Conservation (phyloP, 2,113 vertebrate genomes). For the Chiloscyllium plagiosum region DNA sequence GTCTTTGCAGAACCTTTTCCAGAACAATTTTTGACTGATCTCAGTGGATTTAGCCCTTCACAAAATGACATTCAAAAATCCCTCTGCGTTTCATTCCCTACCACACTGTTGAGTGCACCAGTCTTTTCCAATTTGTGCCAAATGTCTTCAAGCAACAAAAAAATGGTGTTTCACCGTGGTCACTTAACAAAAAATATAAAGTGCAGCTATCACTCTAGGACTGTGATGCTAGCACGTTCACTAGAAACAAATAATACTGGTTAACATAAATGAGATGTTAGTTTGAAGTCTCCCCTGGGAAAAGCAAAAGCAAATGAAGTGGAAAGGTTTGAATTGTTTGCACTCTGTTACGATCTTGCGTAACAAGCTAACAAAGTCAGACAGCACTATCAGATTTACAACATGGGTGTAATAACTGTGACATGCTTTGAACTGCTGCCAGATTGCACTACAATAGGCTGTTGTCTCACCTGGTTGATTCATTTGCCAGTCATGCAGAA, state of each 20-base stretch:
- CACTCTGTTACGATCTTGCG: constrained; percentile 16
- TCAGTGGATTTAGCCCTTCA: background rate
- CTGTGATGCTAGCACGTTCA: background rate
- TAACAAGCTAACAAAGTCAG: constrained; percentile 26
- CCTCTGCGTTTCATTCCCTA: background rate
- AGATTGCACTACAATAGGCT: constrained; percentile 23
- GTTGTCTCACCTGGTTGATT: constrained; percentile 37
- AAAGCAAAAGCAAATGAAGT: constrained; percentile 29
- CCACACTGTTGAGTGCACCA: background rate
- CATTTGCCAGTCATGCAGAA: constrained; percentile 25
- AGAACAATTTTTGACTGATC: background rate
- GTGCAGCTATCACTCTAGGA: background rate
- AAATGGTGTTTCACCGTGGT: background rate
- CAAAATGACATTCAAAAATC: background rate
- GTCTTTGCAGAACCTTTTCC: background rate
- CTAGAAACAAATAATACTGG: background rate
- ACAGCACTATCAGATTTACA: constrained; percentile 34
- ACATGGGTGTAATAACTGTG: constrained; percentile 29
- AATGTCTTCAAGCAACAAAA: background rate
- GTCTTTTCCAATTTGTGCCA: too few relatives aligned
- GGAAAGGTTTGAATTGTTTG: constrained; percentile 29
- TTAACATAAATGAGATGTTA: constrained; percentile 21
- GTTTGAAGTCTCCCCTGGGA: constrained; percentile 23
- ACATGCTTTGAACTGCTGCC: constrained; percentile 35
- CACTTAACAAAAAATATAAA: background rate